Evolutionary conservation across 2,113 vertebrate species (phyloP).

Genomic region (Phodopus roborovskii): DNA sequence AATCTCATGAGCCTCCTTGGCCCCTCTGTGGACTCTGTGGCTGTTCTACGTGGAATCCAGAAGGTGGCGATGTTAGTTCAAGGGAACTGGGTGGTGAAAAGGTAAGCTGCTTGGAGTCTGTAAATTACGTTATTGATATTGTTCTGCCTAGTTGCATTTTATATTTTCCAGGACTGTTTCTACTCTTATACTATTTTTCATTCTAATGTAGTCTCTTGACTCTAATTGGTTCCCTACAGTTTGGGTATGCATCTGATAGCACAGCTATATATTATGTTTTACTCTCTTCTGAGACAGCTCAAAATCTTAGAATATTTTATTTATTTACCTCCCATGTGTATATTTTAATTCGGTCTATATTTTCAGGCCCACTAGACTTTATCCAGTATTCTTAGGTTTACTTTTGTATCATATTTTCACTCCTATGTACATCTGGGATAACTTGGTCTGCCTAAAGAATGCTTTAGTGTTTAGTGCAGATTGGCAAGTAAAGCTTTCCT

Average conservation of each 20-base stretch:
- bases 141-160: not conserved
- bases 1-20: conserved; percentile 97
- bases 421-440: not conserved
- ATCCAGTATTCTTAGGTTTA: not conserved
- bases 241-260: not conserved
- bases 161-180: not conserved
- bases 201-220: not conserved
- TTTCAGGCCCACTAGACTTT: not conserved
- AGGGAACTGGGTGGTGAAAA: conserved; percentile 99
- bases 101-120: conserved; percentile 83
- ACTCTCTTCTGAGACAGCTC: not conserved
- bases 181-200: not conserved
- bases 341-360: not conserved
- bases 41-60: conserved; percentile 96
- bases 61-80: conserved; percentile 99
- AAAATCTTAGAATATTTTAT: not conserved
- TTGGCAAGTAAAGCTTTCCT: not conserved
- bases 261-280: not conserved
- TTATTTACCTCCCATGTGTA: not conserved
- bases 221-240: not conserved
- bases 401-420: not conserved
- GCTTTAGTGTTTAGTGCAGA: not conserved
- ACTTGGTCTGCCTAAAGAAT: not conserved
- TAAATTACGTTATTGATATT: not conserved
- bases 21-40: conserved; percentile 92